Evolutionary conservation across 2,113 vertebrate genomes (phyloP).

Genomic region (Casuarius casuarius): DNA sequence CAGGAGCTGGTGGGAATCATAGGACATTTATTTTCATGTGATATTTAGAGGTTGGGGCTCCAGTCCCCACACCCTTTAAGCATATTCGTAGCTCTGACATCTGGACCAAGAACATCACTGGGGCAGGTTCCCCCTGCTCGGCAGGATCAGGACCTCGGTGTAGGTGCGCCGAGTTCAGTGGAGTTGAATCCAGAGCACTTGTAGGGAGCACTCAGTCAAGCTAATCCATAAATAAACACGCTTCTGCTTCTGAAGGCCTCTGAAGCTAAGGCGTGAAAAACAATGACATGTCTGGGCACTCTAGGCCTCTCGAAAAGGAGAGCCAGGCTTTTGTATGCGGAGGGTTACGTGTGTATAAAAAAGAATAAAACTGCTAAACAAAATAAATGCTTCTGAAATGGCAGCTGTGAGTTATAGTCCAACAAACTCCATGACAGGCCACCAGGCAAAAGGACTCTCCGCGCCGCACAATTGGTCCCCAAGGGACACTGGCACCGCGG

Average conservation of each 20-base stretch:
- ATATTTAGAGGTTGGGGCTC: slow-evolving; percentile 47
- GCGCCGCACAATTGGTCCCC: slow-evolving; percentile 61
- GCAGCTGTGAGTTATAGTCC: slow-evolving; percentile 39
- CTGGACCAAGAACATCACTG: background rate
- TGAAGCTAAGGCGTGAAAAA: slow-evolving; percentile 30
- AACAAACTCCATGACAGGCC: slow-evolving; percentile 24
- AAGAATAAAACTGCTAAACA: background rate
- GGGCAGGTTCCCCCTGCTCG: slow-evolving; percentile 1
- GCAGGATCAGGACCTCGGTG: slow-evolving; percentile 17
- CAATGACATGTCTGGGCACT: background rate
- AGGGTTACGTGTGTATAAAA: rapidly evolving
- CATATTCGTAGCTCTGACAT: background rate
- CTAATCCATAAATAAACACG: slow-evolving; percentile 54
- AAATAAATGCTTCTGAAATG: slow-evolving; percentile 18
- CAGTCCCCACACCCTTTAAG: slow-evolving; percentile 5
- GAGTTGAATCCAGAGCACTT: slow-evolving; percentile 17
- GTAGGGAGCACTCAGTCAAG: slow-evolving; percentile 18
- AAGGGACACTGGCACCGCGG: background rate
- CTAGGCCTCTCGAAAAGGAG: background rate
- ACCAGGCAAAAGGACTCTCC: slow-evolving; percentile 44
- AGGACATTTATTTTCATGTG: slow-evolving; percentile 61
- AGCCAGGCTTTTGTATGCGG: background rate
- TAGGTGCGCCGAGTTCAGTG: background rate
- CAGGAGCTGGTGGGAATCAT: slow-evolving; percentile 45
- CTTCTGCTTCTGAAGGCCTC: slow-evolving; percentile 14